Evolutionary conservation across 2,797 vertebrate genomes (phyloP).

Genomic region (Scleropages formosus): DNA sequence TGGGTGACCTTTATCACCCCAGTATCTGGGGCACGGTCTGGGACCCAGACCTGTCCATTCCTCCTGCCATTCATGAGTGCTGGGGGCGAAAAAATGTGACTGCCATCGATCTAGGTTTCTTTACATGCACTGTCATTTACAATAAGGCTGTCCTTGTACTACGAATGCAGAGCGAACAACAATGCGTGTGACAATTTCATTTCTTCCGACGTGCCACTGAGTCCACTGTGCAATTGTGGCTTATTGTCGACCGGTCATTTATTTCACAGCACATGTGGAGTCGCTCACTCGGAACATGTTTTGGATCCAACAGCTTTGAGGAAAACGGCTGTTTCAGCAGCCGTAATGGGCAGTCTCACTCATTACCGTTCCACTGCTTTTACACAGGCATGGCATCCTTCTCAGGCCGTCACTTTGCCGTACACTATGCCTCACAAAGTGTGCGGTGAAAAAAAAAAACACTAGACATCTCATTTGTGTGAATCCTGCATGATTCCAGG

Average conservation of each 20-base stretch:
- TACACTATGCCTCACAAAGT: neutral
- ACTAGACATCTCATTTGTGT: neutral
- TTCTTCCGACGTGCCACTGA: neutral
- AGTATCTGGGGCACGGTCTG: no score
- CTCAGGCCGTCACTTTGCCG: neutral
- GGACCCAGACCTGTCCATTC: no score
- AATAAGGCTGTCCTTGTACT: no score
- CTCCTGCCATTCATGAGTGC: no score
- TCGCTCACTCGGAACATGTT: slow-evolving; percentile 40
- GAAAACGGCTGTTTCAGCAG: slow-evolving; percentile 32
- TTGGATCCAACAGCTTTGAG: slow-evolving; percentile 26
- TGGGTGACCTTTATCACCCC: no score
- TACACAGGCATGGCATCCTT: neutral
- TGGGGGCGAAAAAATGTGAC: no score
- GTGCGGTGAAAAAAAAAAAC: neutral
- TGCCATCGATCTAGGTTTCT: no score
- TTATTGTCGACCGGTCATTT: slow-evolving; percentile 36
- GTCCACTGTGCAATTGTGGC: neutral
- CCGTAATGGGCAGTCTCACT: slow-evolving; percentile 18
- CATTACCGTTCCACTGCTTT: slow-evolving; percentile 20
- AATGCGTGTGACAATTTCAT: neutral
- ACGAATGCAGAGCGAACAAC: neutral
- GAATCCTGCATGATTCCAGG: neutral
- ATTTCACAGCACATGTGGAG: slow-evolving; percentile 49
- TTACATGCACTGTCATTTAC: no score